Evolutionary conservation across 2,888 invertebrate genomes (phyloP), one percentile per base, ranked within the genome.

Genomic region (Mimas tiliae): DNA sequence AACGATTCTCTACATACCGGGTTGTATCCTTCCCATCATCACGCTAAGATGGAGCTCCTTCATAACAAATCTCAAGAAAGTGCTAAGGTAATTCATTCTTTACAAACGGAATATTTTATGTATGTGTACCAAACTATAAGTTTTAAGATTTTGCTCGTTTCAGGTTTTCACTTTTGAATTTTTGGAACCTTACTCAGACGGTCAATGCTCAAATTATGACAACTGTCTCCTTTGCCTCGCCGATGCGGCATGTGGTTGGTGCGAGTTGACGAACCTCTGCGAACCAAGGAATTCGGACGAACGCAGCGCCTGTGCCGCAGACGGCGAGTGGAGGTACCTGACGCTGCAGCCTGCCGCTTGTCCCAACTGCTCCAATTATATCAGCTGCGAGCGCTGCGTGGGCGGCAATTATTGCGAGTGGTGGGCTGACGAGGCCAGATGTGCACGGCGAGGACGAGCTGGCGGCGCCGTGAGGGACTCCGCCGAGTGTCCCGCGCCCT

Each of bases 191-290:
- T 98, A 96, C 86, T 96, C 96, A 65, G 96, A 96, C 67, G 97
- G 97, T 0, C 94, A 96, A 38, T 98, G 98, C 81, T 88, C 93
- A 0, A 94, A 95, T 65, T 97, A 98, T 85, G 95, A 94, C 72
- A 98, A 98, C 87, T 98, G 98, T 80, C 90, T 98, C 45, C 95
- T 97, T 70, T 98, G 98, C 82, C 91, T 98, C 65, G 96, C 97
- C 0, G 98, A 98, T 87, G 96, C 97, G 0, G 95, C 96, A 16
- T 99, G 99, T 82, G 98, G 98, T 1, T 99, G 99, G 98, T 99
- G 98, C 83, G 97, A 97, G 70, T 84, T 96, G 11, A 96, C 95
- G n/a, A 91, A 95, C 71, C 93, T 94, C 62, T 98, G 97, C 83
- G 94, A 97, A 72, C 90, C 95, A 7, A 94, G 97, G 45, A 88